These are phyloP conservation scores for Brachionichthys hirsutus DNA, from an alignment of 2,113 vertebrate species.

Conservation along the genomic window DNA sequence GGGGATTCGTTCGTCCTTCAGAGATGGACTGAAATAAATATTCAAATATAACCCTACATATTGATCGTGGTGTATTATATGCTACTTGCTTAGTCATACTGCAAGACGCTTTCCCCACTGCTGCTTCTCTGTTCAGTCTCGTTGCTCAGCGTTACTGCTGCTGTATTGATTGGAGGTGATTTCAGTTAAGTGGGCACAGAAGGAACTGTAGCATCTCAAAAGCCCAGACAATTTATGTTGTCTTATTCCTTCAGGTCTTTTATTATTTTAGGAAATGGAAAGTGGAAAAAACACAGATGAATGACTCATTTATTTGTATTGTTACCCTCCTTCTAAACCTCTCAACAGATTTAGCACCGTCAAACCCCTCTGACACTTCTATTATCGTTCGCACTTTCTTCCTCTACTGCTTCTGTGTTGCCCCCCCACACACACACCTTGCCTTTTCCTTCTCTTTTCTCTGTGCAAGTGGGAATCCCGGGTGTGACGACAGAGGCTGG, in stretches of 20 bases:
- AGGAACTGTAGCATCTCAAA: slow-evolving; percentile 4
- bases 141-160: not conserved
- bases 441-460: slow-evolving; percentile 9
- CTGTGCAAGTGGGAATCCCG: slow-evolving; percentile 63
- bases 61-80: not conserved
- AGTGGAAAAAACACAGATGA: not conserved
- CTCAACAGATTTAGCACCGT: slow-evolving; percentile 12
- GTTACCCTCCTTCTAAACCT: not conserved
- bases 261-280: not conserved
- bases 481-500: slow-evolving; percentile 60
- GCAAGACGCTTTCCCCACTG: not conserved
- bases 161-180: slow-evolving; percentile 19
- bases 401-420: slow-evolving; percentile 10
- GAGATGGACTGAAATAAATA: slow-evolving; percentile 9
- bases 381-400: slow-evolving; percentile 2
- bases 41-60: slow-evolving; percentile 5
- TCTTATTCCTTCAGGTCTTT: not conserved
- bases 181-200: not conserved
- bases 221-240: not conserved
- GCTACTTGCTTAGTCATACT: slow-evolving; percentile 5
- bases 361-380: slow-evolving; percentile 9
- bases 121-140: slow-evolving; percentile 1
- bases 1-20: slow-evolving; percentile 50
- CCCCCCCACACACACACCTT: not conserved
- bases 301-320: slow-evolving; percentile 22